A percentile compares a stretch with the other conserved stretches of the same genome.
phyloP scores from a whole-genome alignment of 2,888 invertebrate genomes.

The Papilio elwesi region DNA sequence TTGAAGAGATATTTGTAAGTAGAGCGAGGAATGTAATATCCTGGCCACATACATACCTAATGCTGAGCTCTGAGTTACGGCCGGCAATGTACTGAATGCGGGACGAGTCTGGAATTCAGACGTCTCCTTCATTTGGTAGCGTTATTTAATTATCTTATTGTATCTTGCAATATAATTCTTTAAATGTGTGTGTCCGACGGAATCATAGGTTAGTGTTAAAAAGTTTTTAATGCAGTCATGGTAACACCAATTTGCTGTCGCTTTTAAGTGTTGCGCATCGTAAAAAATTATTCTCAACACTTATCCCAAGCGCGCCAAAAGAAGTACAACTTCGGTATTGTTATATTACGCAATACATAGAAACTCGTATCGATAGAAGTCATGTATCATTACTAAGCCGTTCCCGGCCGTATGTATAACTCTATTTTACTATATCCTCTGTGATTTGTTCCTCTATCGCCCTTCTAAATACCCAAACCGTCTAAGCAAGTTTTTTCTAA shows the following conservation, averaged over 20 bases:
- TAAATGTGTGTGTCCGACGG: too few species aligned
- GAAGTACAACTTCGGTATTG: too few species aligned
- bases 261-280: too few species aligned
- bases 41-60: slow-evolving; percentile 3
- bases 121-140: slow-evolving; percentile 1
- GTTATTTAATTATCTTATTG: background rate
- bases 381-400: too few species aligned
- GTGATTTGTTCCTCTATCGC: background rate
- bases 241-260: too few species aligned
- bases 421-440: background rate
- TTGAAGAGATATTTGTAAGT: slow-evolving; percentile 7
- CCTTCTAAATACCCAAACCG: background rate
- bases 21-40: slow-evolving; percentile 16
- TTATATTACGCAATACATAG: too few species aligned
- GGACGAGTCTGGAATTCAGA: slow-evolving; percentile 6
- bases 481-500: background rate
- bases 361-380: too few species aligned
- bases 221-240: too few species aligned
- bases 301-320: too few species aligned
- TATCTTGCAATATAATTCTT: too few species aligned
- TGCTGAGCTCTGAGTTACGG: slow-evolving; percentile 17
- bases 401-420: background rate
- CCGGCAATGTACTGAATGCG: slow-evolving; percentile 11
- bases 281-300: too few species aligned
- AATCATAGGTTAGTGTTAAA: too few species aligned